Evolutionary conservation across 1,140 invertebrate genomes (phyloP), one percentile per base, ranked within the genome.

Genomic region (Pogonomyrmex barbatus): DNA sequence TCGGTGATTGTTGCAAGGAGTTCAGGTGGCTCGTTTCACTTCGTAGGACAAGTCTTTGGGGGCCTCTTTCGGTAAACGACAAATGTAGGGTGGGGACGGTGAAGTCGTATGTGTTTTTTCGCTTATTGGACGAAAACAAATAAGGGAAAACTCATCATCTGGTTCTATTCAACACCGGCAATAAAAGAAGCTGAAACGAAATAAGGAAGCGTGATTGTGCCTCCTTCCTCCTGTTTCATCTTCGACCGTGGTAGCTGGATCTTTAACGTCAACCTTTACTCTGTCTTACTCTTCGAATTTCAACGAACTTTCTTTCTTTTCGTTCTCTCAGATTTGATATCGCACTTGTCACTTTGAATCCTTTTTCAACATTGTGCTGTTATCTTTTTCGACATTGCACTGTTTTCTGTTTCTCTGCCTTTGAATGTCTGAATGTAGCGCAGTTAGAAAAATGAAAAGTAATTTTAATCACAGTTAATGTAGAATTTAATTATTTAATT

Each of bases 141-240:
- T 91, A 91, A 92, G 88, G 85, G 81, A 85, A 88, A 91, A 91
- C 91, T 92, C 91, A 90, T 92, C 87, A 91, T 91, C 87, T 77
- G 71, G 70, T 60, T 42, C 63, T 67, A 84, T 87, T 87, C 85
- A 88, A 76, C 68, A 82, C 58, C 79, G 24, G 33, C 85, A 88
- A 92, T 92, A 92, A 91, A 92, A 87, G 87, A 79, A 87, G 67
- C 79, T 67, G 87, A 70, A 70, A 67, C 86, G 78, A 88, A 90
- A 91, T 88, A 88, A 91, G 71, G 78, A 75, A 88, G 78, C 70
- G 67, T 62, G 68, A 62, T 76, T 73, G 58, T 85, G 68, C 63
- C 54, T 76, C 68, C 24, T 58, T 65, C 70, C 39, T 79, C 39
- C 50, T 73, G 54, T 68, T 84, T 68, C 9, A 45, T 60, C 33